Evolutionary conservation across 2,888 invertebrate genomes (phyloP), one percentile per base, ranked within the genome.

Genomic region (Eupelmus urozonus): DNA sequence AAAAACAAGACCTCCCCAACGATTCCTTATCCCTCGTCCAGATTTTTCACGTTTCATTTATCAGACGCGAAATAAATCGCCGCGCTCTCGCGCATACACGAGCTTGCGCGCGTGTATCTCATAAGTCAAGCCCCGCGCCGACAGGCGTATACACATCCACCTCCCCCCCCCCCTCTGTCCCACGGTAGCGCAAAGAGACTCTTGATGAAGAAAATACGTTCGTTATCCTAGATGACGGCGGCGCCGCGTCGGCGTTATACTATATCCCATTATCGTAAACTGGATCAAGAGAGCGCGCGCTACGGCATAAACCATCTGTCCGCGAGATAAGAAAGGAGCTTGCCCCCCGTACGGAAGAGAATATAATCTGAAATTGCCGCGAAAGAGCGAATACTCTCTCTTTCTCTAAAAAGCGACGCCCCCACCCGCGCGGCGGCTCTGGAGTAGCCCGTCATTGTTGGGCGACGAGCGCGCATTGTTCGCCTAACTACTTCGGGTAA

Each of bases 401-500:
- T n/a, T n/a, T n/a, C n/a, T n/a, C 67, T 45, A n/a, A n/a, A n/a
- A n/a, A n/a, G n/a, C n/a, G n/a, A n/a, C n/a, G n/a, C n/a, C n/a
- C n/a, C n/a, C n/a, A n/a, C n/a, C n/a, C n/a, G n/a, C n/a, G n/a
- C n/a, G n/a, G n/a, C n/a, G n/a, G n/a, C n/a, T n/a, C n/a, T n/a
- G n/a, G n/a, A n/a, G n/a, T n/a, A n/a, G 66, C 71, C n/a, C 71
- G 79, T 78, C 78, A 80, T 81, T 83, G 82, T 83, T 80, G 75
- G 72, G 60, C 78, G 72, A 75, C 79, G 80, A 81, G 62, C 81
- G n/a, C n/a, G n/a, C 84, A 85, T 85, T 85, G 85, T 85, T 84
- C 83, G 77, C 76, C 79, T 82, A 83, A 84, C 84, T 84, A 83
- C 83, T 83, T 84, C 81, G 80, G 81, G 81, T 85, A 85, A 85